Evolutionary conservation across 2,113 vertebrate genomes (phyloP), one percentile per base, ranked within the genome.

Genomic region (Odobenus rosmarus): DNA sequence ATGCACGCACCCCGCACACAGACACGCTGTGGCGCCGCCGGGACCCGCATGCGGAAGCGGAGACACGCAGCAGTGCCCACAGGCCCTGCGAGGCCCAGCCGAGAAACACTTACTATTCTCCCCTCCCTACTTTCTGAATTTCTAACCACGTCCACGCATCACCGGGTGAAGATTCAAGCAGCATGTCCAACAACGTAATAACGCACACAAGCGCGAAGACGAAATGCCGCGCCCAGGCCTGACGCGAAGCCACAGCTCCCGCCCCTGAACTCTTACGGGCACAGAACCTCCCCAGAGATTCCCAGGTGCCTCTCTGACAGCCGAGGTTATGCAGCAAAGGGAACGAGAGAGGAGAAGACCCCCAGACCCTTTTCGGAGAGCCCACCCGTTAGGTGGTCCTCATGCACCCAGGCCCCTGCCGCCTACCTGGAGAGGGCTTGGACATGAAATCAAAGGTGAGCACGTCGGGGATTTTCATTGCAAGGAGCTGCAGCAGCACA

Each of bases 371-470:
- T 31, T 28, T 33, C 15, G 4, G 71, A 46, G 49, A n/a, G 55
- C 12, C 49, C n/a, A 1, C 0, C 46, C 2, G 1, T 19, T 18
- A 1, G 33, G 0, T 0, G 18, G 33, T 21, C 31, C 6, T 36
- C 16, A 36, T 31, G 26, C 28, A 62, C 39, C 55, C 64, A 9
- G 0, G 7, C 16, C 33, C 67, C 67, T 4, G 8, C 42, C 51
- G 61, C 98, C 98, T 97, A 99, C 99, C 99, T 97, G 99, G 99
- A 84, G 99, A 99, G 0, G 99, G 99, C 96, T 99, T 99, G 83
- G 99, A 99, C 99, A 99, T 99, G 98, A 99, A 99, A 96, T 99
- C 99, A 98, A 99, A 99, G 90, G 99, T 99, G 74, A 99, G 99
- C 90, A 99, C 99, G 0, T 99, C 98, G 86, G 99, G 99, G 97